Evolutionary conservation across 2,113 vertebrate species (phyloP), one percentile per base, ranked within the genome.

Genomic region (Lycocorax pyrrhopterus): DNA sequence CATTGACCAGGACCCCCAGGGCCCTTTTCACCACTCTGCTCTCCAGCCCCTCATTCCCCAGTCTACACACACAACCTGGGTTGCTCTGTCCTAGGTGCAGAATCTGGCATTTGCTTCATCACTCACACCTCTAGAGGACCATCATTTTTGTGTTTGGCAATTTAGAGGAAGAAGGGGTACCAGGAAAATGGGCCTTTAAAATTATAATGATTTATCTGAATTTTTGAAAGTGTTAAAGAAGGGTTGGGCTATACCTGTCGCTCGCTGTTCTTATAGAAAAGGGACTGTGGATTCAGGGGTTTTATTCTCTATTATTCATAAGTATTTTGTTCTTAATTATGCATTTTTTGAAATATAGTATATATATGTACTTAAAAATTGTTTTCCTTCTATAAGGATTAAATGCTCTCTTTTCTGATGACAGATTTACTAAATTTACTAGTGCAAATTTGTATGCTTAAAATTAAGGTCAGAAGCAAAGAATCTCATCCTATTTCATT

Each of bases 1-100:
- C 12, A 17, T 2, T 0, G 0, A 29, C 41, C 66, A 47, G 16
- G 13, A 9, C 4, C 7, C 10, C 0, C 35, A 35, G 43, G 30
- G 49, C 6, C 26, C 35, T 64, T 64, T 33, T 4, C 35, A 10
- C 6, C 3, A 21, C 9, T 0, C 26, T 64, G 17, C 6, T 7
- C 3, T 73, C 14, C 67, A 56, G 25, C 17, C 1, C 73, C 67
- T 21, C 33, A 3, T 66, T 64, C 17, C 10, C 4, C 8, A 22
- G 26, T 43, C 35, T 29, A 0, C 37, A 26, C 26, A 33, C 43
- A 35, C 35, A 66, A 7, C 18, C 22, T 5, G 59, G 27, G 22
- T 51, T 59, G 14, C 11, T 35, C 30, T 43, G 11, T 68, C 26
- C 30, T 66, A 21, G 43, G 32, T 75, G 51, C 16, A 58, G 35